These are phyloP conservation scores for Pangasius mekongensis DNA, from an alignment of 2,797 vertebrate species.

Conservation along the genomic window DNA sequence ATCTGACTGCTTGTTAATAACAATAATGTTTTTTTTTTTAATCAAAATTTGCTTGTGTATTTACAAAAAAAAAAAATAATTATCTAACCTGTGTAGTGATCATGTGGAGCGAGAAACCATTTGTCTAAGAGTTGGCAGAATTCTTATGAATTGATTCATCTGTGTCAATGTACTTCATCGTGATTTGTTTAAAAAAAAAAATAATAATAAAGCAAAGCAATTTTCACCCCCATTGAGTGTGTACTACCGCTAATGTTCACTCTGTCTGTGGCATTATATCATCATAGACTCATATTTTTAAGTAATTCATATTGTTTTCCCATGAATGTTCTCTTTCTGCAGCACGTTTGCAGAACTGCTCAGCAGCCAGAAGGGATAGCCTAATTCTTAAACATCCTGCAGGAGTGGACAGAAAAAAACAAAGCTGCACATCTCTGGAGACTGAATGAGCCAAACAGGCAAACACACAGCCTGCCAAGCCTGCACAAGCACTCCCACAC, in stretches of 20 bases:
- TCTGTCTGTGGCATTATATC: not conserved
- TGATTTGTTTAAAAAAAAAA: not conserved
- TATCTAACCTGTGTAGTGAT: not conserved
- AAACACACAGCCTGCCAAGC: constrained; percentile 49
- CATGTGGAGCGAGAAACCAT: not conserved
- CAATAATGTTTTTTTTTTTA: not conserved
- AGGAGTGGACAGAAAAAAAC: constrained; percentile 48
- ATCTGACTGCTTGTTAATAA: not conserved
- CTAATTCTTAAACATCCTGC: constrained; percentile 56
- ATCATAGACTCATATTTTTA: not conserved
- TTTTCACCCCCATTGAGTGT: not conserved
- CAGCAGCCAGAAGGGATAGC: constrained; percentile 31
- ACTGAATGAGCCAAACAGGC: constrained; percentile 42
- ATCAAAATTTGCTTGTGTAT: not conserved
- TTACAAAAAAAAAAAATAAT: not conserved
- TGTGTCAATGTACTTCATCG: not conserved
- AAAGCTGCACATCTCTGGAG: constrained; percentile 30
- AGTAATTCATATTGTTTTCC: not conserved
- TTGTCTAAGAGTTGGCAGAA: not conserved
- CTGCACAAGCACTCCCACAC: constrained; percentile 20
- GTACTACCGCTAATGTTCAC: not conserved
- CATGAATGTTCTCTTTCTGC: not conserved
- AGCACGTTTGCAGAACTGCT: not conserved
- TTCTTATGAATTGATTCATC: not conserved
- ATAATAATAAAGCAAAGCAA: too few species aligned